phyloP scores from a whole-genome alignment of 2,113 vertebrate genomes.

The Microcebus lehilahytsara region DNA sequence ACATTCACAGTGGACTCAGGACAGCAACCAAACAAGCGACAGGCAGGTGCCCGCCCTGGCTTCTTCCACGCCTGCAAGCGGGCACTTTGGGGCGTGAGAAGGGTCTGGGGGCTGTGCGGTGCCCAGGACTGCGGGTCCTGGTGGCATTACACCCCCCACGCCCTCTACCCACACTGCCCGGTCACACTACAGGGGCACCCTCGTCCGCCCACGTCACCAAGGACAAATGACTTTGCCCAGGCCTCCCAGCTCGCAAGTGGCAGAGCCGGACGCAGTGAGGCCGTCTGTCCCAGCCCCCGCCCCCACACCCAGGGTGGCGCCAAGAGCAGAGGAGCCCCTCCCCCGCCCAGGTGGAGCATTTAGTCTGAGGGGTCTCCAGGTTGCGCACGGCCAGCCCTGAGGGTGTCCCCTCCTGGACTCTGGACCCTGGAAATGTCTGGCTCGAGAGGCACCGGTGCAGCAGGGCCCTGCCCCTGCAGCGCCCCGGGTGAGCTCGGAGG shows the following conservation, averaged over 20 bases:
- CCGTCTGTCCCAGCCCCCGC: not conserved
- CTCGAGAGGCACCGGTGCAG: not conserved
- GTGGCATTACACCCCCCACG: too few relatives aligned
- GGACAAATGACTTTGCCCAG: not conserved
- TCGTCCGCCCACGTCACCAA: rapidly evolving
- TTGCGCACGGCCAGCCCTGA: too few relatives aligned
- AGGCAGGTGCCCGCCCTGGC: not conserved
- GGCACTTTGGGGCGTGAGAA: not conserved
- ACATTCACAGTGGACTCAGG: not conserved
- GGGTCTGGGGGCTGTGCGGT: rapidly evolving
- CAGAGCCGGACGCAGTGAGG: rapidly evolving
- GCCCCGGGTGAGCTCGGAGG: rapidly evolving
- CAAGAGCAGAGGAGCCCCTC: not conserved
- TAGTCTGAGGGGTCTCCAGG: not conserved
- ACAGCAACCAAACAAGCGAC: not conserved
- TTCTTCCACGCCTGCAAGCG: rapidly evolving
- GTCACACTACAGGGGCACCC: rapidly evolving
- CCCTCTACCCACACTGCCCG: rapidly evolving
- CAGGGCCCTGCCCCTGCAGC: rapidly evolving
- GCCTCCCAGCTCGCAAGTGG: not conserved
- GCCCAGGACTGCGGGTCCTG: not conserved
- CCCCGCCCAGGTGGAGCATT: too few relatives aligned
- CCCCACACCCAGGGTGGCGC: rapidly evolving
- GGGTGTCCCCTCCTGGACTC: not conserved
- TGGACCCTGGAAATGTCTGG: not conserved